These are phyloP conservation scores for Enhydra lutris DNA, from an alignment of 2,113 vertebrate species.

Conservation along the genomic window DNA sequence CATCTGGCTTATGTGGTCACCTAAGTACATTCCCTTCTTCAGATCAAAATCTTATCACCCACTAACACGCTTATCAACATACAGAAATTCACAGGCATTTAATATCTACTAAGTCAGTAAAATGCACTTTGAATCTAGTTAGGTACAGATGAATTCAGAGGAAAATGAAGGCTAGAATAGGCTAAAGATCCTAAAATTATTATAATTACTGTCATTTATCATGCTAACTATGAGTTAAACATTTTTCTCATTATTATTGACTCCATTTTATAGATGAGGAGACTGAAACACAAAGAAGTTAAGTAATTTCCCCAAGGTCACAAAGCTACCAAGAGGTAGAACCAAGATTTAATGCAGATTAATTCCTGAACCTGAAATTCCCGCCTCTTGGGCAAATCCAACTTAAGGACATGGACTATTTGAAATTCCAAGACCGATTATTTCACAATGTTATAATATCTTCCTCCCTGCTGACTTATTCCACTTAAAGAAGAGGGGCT, in stretches of 20 bases:
- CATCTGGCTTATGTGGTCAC: neutral
- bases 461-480: neutral
- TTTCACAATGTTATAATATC: neutral
- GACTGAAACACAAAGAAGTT: neutral
- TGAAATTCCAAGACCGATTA: constrained; percentile 27
- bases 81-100: neutral
- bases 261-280: neutral
- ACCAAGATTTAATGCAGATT: neutral
- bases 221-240: neutral
- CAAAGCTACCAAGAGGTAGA: neutral
- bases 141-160: neutral
- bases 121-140: neutral
- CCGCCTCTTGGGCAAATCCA: neutral
- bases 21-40: neutral
- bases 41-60: neutral
- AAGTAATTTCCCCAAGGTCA: neutral
- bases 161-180: neutral
- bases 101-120: neutral
- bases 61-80: neutral
- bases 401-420: neutral
- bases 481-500: neutral
- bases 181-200: neutral
- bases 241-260: neutral
- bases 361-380: constrained; percentile 10
- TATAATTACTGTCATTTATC: neutral